Evolutionary conservation across 2,888 invertebrate genomes (phyloP), one percentile per base, ranked within the genome.

Genomic region (Aethes cnicana): DNA sequence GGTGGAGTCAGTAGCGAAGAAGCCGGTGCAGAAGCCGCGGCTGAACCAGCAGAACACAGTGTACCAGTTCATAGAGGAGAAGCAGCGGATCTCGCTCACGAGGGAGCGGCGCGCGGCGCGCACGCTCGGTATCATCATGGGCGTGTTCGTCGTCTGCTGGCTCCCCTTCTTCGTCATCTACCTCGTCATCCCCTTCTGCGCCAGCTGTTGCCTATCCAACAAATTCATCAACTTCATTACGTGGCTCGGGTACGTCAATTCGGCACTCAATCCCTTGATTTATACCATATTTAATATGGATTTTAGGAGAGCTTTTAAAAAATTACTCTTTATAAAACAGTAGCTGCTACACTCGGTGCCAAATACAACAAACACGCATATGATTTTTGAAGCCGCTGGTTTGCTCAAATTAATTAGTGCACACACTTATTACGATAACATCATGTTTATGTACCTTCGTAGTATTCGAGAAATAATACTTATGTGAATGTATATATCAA

Each of bases 61-160:
- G 5, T 95, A 95, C 71, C 95, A 96, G 72, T 96, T 96, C 75
- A 96, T 96, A 67, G 96, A 96, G 81, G 96, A 96, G 72, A 95
- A 96, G 61, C 96, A 96, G 77, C 92, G 95, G 59, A 96, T 98
- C 64, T 98, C 98, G 0, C 81, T 98, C 56, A 97, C 97, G 1
- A 95, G 98, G 71, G 99, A 99, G 76, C 91, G 98, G 47, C 92
- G 98, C 28, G 98, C 98, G 0, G 98, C 98, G 0, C 91, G 98
- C 44, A 98, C 98, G 0, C 91, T 99, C 2, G 98, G 98, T 14
- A 98, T 99, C 49, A 98, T 99, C 53, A 98, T 98, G 95, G 98
- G 98, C 3, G 98, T 98, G 0, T 99, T 99, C 77, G 97, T 98
- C 37, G 94, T 98, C 6, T 98, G 98, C 81, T 99, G 98, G 99